A percentile compares a stretch with the other conserved stretches of the same genome.
phyloP scores from a whole-genome alignment of 1,140 invertebrate genomes.

The Saccostrea echinata region DNA sequence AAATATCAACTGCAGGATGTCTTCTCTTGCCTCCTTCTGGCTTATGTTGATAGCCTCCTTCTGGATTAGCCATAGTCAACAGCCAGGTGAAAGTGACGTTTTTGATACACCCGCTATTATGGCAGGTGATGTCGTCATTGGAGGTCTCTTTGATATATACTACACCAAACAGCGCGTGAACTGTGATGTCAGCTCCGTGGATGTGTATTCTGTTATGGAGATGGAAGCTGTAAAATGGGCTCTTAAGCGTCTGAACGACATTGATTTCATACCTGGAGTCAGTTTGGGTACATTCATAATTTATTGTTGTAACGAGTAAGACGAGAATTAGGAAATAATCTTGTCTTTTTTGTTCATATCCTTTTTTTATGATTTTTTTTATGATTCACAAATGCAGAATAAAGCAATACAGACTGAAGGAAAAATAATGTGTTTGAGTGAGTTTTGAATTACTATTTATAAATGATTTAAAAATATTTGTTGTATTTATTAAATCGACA shows the following conservation, averaged over 20 bases:
- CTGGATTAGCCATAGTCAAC: not conserved
- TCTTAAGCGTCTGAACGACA: not conserved
- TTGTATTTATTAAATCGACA: no score
- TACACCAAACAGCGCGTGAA: not conserved
- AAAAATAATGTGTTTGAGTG: no score
- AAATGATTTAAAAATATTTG: no score
- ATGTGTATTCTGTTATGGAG: conserved; percentile 23
- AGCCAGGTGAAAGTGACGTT: not conserved
- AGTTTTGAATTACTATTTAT: no score
- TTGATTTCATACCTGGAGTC: conserved; percentile 14
- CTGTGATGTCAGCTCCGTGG: not conserved
- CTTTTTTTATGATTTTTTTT: no score
- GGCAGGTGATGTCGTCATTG: not conserved
- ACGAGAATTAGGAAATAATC: no score
- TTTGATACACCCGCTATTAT: not conserved
- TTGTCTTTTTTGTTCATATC: no score
- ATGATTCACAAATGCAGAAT: no score
- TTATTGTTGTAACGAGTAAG: not conserved
- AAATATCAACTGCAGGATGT: not conserved
- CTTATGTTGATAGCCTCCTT: not conserved
- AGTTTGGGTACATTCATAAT: not conserved
- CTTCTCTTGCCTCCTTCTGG: not conserved
- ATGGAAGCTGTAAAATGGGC: conserved; percentile 28
- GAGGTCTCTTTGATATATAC: not conserved
- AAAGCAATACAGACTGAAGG: no score